Conservation (phyloP, 1,140 invertebrate species). For the Araneus ventricosus region DNA sequence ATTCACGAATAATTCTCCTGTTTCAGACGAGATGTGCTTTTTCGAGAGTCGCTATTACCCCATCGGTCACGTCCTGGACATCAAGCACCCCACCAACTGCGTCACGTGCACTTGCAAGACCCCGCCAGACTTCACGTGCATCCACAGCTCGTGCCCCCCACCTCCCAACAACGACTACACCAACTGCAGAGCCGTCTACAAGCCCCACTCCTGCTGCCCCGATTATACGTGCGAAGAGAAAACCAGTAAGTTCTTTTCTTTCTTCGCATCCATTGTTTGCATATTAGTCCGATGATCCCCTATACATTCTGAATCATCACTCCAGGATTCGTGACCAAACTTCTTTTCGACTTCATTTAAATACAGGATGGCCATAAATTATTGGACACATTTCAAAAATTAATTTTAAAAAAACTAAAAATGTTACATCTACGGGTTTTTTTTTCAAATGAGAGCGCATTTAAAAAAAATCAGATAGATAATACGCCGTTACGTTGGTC, state of each 20-base stretch:
- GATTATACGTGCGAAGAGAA: conserved; percentile 74
- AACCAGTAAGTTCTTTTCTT: neutral
- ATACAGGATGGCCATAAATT: no score
- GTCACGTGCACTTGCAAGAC: conserved; percentile 76
- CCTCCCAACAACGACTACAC: conserved; percentile 76
- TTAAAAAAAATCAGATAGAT: no score
- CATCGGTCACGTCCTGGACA: conserved; percentile 72
- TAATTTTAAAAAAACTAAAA: no score
- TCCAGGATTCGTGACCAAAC: no score
- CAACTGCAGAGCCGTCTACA: conserved; percentile 71
- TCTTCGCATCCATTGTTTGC: no score
- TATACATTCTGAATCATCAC: no score
- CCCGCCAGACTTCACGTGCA: conserved; percentile 77
- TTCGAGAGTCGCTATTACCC: conserved; percentile 71
- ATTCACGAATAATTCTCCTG: neutral
- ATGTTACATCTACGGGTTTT: no score
- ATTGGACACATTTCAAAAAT: no score
- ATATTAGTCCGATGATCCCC: no score
- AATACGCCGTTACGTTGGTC: no score
- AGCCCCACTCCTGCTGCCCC: conserved; percentile 71
- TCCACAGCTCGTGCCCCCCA: conserved; percentile 72
- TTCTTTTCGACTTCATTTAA: no score
- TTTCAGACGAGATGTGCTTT: conserved; percentile 73
- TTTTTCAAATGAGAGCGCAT: no score
- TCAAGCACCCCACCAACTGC: conserved; percentile 75